Evolutionary conservation across 2,113 vertebrate species (phyloP).

Genomic region (Probosciger aterrimus): DNA sequence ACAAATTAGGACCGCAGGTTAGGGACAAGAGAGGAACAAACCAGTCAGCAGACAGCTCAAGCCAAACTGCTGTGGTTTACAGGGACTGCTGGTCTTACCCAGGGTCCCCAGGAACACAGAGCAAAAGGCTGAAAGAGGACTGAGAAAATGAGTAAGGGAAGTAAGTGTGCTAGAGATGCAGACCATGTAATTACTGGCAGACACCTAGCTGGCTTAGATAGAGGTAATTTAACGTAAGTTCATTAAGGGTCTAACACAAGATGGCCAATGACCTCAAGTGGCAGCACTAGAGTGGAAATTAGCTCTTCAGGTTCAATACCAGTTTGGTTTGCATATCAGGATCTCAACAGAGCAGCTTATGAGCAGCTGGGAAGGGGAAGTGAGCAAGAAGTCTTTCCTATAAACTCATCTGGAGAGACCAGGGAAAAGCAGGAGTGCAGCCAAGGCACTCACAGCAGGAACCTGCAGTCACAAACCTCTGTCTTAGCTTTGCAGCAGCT

Average conservation of each 20-base stretch:
- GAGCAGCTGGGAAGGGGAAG: not conserved
- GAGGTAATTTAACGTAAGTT: not conserved
- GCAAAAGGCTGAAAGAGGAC: not conserved
- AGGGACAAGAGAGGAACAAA: not conserved
- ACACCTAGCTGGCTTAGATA: not conserved
- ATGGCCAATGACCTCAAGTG: not conserved
- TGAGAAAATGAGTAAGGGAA: not conserved
- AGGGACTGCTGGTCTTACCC: not conserved
- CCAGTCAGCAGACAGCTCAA: not conserved
- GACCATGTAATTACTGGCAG: not conserved
- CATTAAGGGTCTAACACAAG: not conserved
- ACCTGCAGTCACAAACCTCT: not conserved
- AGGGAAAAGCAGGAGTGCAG: not conserved
- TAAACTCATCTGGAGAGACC: not conserved
- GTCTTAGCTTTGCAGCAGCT: not conserved
- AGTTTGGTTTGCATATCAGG: not conserved
- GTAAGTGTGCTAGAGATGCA: not conserved
- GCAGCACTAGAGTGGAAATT: not conserved
- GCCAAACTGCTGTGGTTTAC: not conserved
- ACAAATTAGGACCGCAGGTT: not conserved
- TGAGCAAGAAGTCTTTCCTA: not conserved
- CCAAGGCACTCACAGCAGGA: not conserved
- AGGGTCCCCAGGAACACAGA: not conserved
- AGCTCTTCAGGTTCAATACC: not conserved
- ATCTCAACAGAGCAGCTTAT: not conserved